Conservation (phyloP, 2,113 vertebrate genomes). For the Panthera uncia region DNA sequence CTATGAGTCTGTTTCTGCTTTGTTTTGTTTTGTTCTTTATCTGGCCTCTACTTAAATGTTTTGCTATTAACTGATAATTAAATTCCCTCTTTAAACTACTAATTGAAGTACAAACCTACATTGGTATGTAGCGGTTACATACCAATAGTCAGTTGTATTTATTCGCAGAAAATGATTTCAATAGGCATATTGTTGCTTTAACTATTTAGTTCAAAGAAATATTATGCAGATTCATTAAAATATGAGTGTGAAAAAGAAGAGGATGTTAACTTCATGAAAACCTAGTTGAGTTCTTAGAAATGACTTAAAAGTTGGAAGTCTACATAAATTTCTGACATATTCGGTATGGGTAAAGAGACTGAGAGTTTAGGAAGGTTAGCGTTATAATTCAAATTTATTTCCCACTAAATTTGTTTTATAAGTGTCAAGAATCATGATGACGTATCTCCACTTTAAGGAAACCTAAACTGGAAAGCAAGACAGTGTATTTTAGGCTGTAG, state of each 20-base stretch:
- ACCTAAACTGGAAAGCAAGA: neutral
- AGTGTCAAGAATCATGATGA: neutral
- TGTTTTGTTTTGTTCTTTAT: neutral
- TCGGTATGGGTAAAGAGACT: neutral
- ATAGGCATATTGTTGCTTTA: neutral
- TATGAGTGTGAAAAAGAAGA: neutral
- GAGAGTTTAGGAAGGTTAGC: neutral
- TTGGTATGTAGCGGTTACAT: neutral
- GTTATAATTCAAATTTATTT: neutral
- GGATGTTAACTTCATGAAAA: neutral
- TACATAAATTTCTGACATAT: neutral
- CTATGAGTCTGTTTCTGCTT: neutral
- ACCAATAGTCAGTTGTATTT: neutral
- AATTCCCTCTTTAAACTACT: neutral
- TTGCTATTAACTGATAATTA: neutral
- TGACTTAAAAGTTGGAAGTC: neutral
- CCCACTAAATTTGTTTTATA: neutral
- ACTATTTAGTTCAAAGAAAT: conserved; percentile 7
- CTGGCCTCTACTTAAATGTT: neutral
- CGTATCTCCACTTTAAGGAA: neutral
- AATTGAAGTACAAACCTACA: neutral
- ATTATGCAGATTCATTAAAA: neutral
- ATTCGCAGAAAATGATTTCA: neutral
- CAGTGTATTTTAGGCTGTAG: neutral
- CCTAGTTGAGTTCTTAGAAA: neutral